Base-by-base conservation (phyloP, 2,797 vertebrate species). In the Alfaro cultratus region DNA sequence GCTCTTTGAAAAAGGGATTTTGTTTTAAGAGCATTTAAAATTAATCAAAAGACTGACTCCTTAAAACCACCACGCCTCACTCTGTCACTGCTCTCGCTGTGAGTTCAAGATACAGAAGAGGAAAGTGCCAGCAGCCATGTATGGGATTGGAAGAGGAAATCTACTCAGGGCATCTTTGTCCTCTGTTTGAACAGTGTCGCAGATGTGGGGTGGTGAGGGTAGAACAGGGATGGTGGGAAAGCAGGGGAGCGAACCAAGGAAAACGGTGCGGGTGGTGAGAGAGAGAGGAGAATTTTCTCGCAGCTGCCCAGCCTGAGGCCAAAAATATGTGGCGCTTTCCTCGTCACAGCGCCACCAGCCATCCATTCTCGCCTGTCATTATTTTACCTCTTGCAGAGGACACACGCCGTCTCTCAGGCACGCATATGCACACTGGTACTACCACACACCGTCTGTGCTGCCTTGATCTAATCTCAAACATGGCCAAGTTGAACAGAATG, bases 291-390 rank as follows among this genome's bases (percentile, higher is more conserved):
- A 84, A 80, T 88, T 89, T 87, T 85, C 88, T 89, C 84, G 78
- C 91, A 94, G 91, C 92, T 91, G 92, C 86, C 87, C 91, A 90
- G 91, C 93, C 93, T 77, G 85, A 91, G 91, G 94, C 91, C 85
- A 64, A 51, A 84, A 92, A 93, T 84, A 89, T 86, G 92, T 87
- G 88, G 80, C 75, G 39, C 87, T 87, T 87, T 89, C 74, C 86
- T 84, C 78, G 79, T 89, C 89, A 41, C 79, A n/a, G 78, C 83
- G 60, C 93, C 88, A 93, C 92, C 89, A 88, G 87, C 87, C 87
- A 90, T 87, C 89, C 87, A 72, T 86, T 89, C 83, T 91, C 64
- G 83, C 84, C 91, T 89, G 89, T 94, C 92, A 93, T 93, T 92
- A 90, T 91, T 94, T 90, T 90, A 91, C 91, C 89, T 91, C 92